These are phyloP conservation scores for Aphidius ervi DNA, from an alignment of 1,140 invertebrate genomes.

Conservation along the genomic window DNA sequence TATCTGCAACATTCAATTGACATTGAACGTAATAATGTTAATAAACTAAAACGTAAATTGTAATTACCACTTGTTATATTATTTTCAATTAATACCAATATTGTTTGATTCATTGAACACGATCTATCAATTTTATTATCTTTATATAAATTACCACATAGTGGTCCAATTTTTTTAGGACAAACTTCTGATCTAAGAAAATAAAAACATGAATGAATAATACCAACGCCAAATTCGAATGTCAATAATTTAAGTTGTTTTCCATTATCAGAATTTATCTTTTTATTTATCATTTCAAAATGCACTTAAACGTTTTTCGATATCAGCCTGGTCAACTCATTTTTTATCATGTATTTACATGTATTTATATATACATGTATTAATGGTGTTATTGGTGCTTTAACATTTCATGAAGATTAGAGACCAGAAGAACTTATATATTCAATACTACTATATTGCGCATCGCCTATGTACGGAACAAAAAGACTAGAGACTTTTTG, in stretches of 20 bases:
- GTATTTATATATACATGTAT: no score
- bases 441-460: no score
- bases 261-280: slow-evolving; percentile 51
- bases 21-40: slow-evolving; percentile 71
- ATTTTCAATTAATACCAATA: slow-evolving; percentile 65
- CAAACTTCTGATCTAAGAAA: slow-evolving; percentile 73
- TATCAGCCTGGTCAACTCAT: slow-evolving; percentile 91
- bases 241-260: slow-evolving; percentile 44
- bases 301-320: slow-evolving; percentile 70
- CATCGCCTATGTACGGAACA: no score
- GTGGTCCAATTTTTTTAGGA: slow-evolving; percentile 63
- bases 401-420: no score
- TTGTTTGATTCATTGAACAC: slow-evolving; percentile 68
- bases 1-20: slow-evolving; percentile 65
- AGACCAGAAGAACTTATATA: no score
- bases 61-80: slow-evolving; percentile 63
- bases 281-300: slow-evolving; percentile 63
- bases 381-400: no score
- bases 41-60: slow-evolving; percentile 68
- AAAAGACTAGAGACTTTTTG: no score
- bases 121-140: slow-evolving; percentile 52
- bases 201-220: slow-evolving; percentile 80
- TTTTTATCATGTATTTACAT: slow-evolving; percentile 73
- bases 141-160: slow-evolving; percentile 55
- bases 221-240: slow-evolving; percentile 65